Evolutionary conservation across 2,797 vertebrate species (phyloP), one percentile per base, ranked within the genome.

Genomic region (Mergus octosetaceus): DNA sequence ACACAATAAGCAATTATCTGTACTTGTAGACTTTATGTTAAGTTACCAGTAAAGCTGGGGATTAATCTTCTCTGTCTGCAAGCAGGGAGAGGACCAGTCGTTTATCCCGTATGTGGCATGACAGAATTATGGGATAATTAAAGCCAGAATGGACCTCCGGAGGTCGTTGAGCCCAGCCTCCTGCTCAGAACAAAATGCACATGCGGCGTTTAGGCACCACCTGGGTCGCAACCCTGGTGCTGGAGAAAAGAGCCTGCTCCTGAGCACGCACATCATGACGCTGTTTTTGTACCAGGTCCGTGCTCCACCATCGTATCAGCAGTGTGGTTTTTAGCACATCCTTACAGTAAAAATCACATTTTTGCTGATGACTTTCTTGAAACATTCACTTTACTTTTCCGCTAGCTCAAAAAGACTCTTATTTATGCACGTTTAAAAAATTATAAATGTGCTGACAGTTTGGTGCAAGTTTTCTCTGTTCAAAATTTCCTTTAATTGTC

Each of bases 241-340:
- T 54, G 36, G 74, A 82, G 89, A 64, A 64, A 69, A 74, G 65
- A 9, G 11, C 21, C 38, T 39, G 6, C n/a, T 68, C 53, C 11
- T 7, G 10, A 15, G 6, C 36, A 34, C 6, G 34, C 49, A n/a
- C 20, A 11, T 9, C 1, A 1, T n/a, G 45, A 4, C 2, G 2
- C 2, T 1, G 15, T 32, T 25, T 80, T 64, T 39, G 28, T 41
- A 0, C 0, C 41, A 65, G 38, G 34, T 9, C 60, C 82, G 13
- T 32, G 68, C 77, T 75, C 57, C 51, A 2, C 83, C 16, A 2
- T n/a, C 79, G 4, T 61, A 43, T 61, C 54, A 69, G 43, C 38
- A 2, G 43, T 18, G 7, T 21, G 25, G 39, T 54, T 60, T 79
- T 84, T 45, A 80, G 32, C 4, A 19, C 34, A 39, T 68, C 28